Evolutionary conservation across 2,888 invertebrate species (phyloP).

Genomic region (Andrena haemorrhoa): DNA sequence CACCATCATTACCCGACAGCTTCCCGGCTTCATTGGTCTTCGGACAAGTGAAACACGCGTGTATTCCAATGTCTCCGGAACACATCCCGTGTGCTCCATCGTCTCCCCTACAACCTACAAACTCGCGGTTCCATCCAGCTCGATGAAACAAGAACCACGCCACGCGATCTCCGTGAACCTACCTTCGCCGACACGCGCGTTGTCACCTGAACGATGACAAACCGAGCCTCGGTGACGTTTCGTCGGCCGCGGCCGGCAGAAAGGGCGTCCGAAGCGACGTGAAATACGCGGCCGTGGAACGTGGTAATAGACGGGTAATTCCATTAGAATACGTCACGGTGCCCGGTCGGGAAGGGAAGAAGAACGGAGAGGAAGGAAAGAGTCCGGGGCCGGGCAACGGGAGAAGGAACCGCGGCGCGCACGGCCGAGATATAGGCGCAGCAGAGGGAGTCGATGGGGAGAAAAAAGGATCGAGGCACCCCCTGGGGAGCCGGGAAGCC

Average conservation of each 20-base stretch:
- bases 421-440: constrained; percentile 48
- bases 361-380: constrained; percentile 28
- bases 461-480: constrained; percentile 76
- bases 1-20: too few species aligned
- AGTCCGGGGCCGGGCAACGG: constrained; percentile 49
- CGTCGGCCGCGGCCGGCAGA: constrained; percentile 22
- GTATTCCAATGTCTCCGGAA: too few species aligned
- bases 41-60: too few species aligned
- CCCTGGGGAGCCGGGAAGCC: constrained; percentile 82
- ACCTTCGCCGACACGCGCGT: not conserved
- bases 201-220: not conserved
- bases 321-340: constrained; percentile 79
- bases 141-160: too few species aligned
- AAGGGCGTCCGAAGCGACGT: constrained; percentile 30
- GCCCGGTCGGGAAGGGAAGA: constrained; percentile 64
- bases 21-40: too few species aligned
- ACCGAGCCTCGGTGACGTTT: constrained; percentile 17
- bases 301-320: constrained; percentile 79
- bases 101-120: too few species aligned
- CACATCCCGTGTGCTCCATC: too few species aligned
- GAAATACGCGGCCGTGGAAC: constrained; percentile 45
- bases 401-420: constrained; percentile 59
- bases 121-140: too few species aligned
- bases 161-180: too few species aligned
- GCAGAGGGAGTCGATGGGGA: constrained; percentile 60